These are phyloP conservation scores for Petrosia ficiformis DNA, from an alignment of 37 sponge, comb jelly and placozoan genomes.

Conservation along the genomic window DNA sequence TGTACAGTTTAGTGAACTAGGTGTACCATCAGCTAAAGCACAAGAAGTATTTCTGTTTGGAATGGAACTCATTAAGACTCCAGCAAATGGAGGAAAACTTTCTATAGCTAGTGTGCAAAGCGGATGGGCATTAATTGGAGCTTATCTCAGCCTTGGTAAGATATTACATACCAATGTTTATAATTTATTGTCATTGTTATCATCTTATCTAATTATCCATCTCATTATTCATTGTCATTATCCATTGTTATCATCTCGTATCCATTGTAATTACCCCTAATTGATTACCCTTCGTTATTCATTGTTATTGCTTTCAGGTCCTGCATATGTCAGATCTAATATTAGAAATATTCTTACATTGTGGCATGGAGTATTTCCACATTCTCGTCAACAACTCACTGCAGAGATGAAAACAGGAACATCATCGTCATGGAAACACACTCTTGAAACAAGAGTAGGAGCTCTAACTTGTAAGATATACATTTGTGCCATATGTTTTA, in stretches of 20 bases:
- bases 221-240: background rate
- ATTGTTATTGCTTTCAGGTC: slow-evolving; percentile 42
- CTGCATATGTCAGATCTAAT: slow-evolving; percentile 71
- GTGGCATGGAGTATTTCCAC: slow-evolving; percentile 89
- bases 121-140: slow-evolving; percentile 90
- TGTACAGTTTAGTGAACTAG: slow-evolving; percentile 78
- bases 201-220: background rate
- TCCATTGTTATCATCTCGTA: background rate
- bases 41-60: slow-evolving; percentile 74
- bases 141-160: slow-evolving; percentile 86
- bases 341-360: slow-evolving; percentile 66
- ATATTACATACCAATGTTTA: background rate
- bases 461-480: slow-evolving; percentile 67
- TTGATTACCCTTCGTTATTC: background rate
- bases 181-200: background rate
- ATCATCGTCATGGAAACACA: slow-evolving; percentile 46
- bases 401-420: slow-evolving; percentile 73
- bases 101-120: slow-evolving; percentile 52
- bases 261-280: background rate
- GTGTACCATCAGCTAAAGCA: slow-evolving; percentile 78
- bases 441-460: slow-evolving; percentile 81
- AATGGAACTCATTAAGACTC: slow-evolving; percentile 54
- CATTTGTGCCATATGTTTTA: background rate
- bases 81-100: slow-evolving; percentile 27
- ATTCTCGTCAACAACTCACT: slow-evolving; percentile 84